These are phyloP conservation scores for Dendrocincla fuliginosa DNA, from an alignment of 2,797 vertebrate genomes.

Conservation along the genomic window DNA sequence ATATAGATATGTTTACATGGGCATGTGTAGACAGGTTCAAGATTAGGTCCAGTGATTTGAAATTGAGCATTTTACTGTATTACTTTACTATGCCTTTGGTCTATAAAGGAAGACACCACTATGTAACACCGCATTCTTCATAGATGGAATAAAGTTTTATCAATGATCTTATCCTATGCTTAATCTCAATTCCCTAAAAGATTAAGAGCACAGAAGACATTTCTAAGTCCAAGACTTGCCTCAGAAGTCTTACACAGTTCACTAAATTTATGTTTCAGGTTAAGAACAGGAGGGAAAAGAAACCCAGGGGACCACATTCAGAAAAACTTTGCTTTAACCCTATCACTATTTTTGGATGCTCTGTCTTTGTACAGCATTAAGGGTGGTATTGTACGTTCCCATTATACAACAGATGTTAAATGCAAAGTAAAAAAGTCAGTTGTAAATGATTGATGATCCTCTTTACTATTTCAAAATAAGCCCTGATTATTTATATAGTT, in stretches of 20 bases:
- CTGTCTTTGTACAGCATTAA: constrained; percentile 63
- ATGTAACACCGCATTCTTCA: background rate
- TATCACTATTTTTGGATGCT: constrained; percentile 59
- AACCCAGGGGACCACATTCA: background rate
- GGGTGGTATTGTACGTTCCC: constrained; percentile 64
- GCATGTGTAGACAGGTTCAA: background rate
- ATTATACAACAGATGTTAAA: constrained; percentile 82
- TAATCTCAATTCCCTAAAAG: constrained; percentile 35
- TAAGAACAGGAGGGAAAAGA: background rate
- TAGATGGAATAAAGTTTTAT: background rate
- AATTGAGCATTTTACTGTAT: background rate
- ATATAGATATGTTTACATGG: background rate
- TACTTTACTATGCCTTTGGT: background rate
- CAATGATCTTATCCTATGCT: background rate
- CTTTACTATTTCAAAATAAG: constrained; percentile 81
- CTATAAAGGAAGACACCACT: background rate
- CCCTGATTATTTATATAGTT: constrained; percentile 82
- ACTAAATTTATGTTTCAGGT: background rate
- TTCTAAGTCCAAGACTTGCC: background rate
- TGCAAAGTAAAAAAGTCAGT: constrained; percentile 82
- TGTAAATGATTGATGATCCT: constrained; percentile 84
- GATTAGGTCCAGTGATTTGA: background rate
- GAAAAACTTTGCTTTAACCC: constrained; percentile 57
- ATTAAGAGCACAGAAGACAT: background rate
- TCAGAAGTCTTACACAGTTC: background rate